Evolutionary conservation across 1,140 invertebrate genomes (phyloP), one percentile per base, ranked within the genome.

Genomic region (Riptortus pedestris): DNA sequence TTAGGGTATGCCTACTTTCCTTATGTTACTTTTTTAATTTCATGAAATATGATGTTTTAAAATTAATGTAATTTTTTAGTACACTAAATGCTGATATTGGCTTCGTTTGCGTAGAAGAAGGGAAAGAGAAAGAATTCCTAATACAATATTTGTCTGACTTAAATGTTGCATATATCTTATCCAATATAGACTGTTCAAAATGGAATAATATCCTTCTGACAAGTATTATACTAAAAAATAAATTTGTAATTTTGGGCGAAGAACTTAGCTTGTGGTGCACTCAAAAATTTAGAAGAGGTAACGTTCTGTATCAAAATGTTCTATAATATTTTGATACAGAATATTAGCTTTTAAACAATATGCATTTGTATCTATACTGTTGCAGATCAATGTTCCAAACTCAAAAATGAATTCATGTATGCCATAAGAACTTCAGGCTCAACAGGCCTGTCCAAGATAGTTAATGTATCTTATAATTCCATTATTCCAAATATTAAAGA

Each of bases 401-500:
- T n/a, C n/a, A n/a, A n/a, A n/a, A n/a, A n/a, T n/a, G n/a, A 31
- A n/a, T 45, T 61, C 24, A 22, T 33, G 0, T 65, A 65, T 60
- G 27, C 55, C 1, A 60, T 60, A 3, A 33, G 38, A 31, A 60
- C 63, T 26, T 65, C 63, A 2, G 63, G 63, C 9, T 28, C 63
- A 1, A 65, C 63, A 2, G 63, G 63, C 18, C 26, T n/a, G 16
- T 29, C 63, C 18, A 65, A 65, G 47, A 28, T 31, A 24, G 33
- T 65, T 2, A 18, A 45, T 28, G 63, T 65, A 14, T 57, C 57
- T 16, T 31, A 65, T n/a, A 20, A 28, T 5, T 57, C 28, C 18
- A 65, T 65, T 47, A 22, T 60, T 14, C 63, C 63, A 5, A 65
- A 65, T 33, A 27, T 65, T 12, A 45, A 18, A 58, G 63, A 65